These are phyloP conservation scores for Pseudonaja textilis DNA, from an alignment of 2,113 vertebrate genomes.

Conservation along the genomic window DNA sequence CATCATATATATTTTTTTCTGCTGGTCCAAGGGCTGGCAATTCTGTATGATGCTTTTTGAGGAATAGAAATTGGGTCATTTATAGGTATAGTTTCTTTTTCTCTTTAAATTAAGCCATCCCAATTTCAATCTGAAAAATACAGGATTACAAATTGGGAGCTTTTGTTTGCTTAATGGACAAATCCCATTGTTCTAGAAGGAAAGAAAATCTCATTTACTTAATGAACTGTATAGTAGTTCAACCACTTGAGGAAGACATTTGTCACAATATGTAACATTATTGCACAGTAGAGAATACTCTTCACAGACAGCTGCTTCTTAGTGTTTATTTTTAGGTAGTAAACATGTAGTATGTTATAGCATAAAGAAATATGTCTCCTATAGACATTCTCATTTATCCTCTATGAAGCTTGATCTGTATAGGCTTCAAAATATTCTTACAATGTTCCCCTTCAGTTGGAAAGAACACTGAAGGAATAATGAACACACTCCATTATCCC, in stretches of 20 bases:
- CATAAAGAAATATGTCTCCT: neutral
- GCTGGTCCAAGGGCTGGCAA: neutral
- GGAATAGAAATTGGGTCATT: neutral
- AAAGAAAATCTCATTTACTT: conserved; percentile 30
- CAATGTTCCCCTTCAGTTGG: neutral
- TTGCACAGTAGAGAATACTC: conserved; percentile 19
- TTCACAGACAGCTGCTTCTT: conserved; percentile 1
- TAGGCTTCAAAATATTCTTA: neutral
- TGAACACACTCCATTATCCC: rapidly evolving
- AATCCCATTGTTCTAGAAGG: conserved; percentile 34
- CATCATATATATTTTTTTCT: neutral
- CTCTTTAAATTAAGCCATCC: neutral
- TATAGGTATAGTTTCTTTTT: neutral
- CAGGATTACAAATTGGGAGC: neutral
- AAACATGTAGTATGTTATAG: neutral
- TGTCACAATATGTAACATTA: conserved; percentile 31
- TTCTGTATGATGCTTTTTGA: neutral
- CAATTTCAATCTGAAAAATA: neutral
- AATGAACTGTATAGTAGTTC: conserved; percentile 43
- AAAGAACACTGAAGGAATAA: neutral
- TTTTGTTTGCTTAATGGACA: conserved; percentile 51
- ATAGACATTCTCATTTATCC: neutral
- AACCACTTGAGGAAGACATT: conserved; percentile 38
- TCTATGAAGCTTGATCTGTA: neutral
- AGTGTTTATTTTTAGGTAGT: conserved; percentile 21